Evolutionary conservation across 2,888 invertebrate species (phyloP).

Genomic region (Hemistola chrysoprasaria): DNA sequence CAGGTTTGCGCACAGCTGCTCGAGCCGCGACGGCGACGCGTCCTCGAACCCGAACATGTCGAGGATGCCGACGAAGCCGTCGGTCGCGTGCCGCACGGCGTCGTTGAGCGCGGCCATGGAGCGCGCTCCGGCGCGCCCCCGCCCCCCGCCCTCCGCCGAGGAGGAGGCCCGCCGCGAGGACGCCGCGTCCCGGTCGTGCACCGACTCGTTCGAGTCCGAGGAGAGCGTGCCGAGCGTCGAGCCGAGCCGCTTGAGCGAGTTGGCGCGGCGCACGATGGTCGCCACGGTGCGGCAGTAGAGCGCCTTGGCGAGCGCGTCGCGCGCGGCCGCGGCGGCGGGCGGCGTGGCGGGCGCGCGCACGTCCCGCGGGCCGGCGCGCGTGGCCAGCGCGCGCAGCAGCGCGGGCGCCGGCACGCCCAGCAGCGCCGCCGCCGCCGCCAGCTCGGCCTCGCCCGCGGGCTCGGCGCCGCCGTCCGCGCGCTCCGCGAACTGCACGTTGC

Average conservation of each 20-base stretch:
- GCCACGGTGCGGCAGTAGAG: slow-evolving; percentile 97
- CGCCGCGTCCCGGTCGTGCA: slow-evolving; percentile 93
- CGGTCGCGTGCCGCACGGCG: slow-evolving; percentile 95
- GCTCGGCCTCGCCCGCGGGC: slow-evolving; percentile 90
- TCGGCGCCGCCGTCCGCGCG: slow-evolving; percentile 89
- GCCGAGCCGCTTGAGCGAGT: slow-evolving; percentile 93
- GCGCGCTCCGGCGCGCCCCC: slow-evolving; percentile 89
- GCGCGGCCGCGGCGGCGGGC: slow-evolving; percentile 92
- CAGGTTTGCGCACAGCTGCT: slow-evolving; percentile 96
- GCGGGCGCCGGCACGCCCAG: slow-evolving; percentile 87
- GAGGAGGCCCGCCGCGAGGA: slow-evolving; percentile 94
- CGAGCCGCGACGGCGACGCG: slow-evolving; percentile 93
- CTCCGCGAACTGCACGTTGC: slow-evolving; percentile 95
- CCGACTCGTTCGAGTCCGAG: slow-evolving; percentile 95
- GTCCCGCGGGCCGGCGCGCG: slow-evolving; percentile 90
- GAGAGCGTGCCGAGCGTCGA: slow-evolving; percentile 93
- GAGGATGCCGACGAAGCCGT: slow-evolving; percentile 96
- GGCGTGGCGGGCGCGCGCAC: slow-evolving; percentile 89
- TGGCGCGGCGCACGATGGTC: slow-evolving; percentile 95
- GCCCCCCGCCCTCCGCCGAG: slow-evolving; percentile 88
- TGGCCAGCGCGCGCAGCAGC: slow-evolving; percentile 90
- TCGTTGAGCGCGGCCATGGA: slow-evolving; percentile 96
- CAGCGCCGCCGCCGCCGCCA: slow-evolving; percentile 92
- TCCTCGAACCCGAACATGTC: slow-evolving; percentile 99
- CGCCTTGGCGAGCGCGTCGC: slow-evolving; percentile 94